Base-by-base conservation (phyloP, 2,797 vertebrate species). In the Kryptopterus vitreolus region DNA sequence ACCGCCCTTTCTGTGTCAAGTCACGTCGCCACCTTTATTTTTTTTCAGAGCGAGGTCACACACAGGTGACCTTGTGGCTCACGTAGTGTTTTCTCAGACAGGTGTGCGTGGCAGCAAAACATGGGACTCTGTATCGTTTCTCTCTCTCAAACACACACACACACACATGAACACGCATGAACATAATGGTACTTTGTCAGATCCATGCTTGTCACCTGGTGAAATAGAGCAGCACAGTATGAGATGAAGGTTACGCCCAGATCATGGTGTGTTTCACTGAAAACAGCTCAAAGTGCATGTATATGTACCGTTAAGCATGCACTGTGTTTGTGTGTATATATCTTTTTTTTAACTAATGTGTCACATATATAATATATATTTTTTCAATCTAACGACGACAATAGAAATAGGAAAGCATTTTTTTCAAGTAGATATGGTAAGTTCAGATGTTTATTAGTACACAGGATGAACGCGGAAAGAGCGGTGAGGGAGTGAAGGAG, bases 181-280 rank as follows among this genome's bases (percentile, higher is more conserved):
- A 59, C 52, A 20, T 55, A 48, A 81, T 80, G 71, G 35, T 35
- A 65, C 22, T 35, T 38, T 35, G 33, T 65, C 20, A 65, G 20
- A 31, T 63, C 3, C 9, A 12, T 65, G 35, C 38, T 38, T 38
- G 62, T 35, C 31, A 63, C 8, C 61, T 35, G 31, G 61, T 68
- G 63, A 43, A 43, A 24, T 43, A n/a, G 38, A 24, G 16, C 22
- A 46, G 15, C 12, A 46, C 11, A 24, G n/a, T 68, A 8, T 68
- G 38, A 68, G 63, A 43, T 79, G 65, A 75, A 77, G 72, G 58
- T 58, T 77, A 24, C 24, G 38, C n/a, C 31, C 33, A 82, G 88
- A 83, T 88, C 35, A 76, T 90, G 91, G 92, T 89, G 88, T 91
- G 90, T 89, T 91, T 89, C 8, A n/a, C 4, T 38, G 12, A 65